Base-by-base conservation (phyloP, 2,113 vertebrate species). In the Neopipo cinnamomea region DNA sequence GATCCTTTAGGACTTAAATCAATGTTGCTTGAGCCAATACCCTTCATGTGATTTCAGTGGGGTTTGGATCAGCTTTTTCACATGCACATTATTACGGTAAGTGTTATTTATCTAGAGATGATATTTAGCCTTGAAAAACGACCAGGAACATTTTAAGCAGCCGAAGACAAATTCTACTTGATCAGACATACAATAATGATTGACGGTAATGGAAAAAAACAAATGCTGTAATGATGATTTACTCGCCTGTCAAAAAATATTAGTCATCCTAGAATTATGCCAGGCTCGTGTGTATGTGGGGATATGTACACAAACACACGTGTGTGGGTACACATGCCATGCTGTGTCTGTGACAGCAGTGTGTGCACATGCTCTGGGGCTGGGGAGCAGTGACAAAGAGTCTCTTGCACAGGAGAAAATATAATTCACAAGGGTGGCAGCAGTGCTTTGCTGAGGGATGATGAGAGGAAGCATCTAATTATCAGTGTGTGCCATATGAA, bases 181-280 rank as follows among this genome's bases (percentile, higher is more conserved):
- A 94, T 94, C 92, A 91, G 61, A 81, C 53, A 75, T 49, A 84
- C 73, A 87, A 79, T 85, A 94, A 75, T 89, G 96, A 96, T 89
- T 92, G 96, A 97, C 85, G 91, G 80, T 91, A 96, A 95, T 70
- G 80, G 88, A 56, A 93, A 91, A 94, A 96, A 96, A 78, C 93
- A 94, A 96, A 94, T 86, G 76, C 66, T 85, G 16, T 95, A 77
- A 89, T 5, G 65, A 91, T 94, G 91, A 96, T 96, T 95, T 96
- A 91, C 95, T 93, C 6, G n/a, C 76, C 76, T 96, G 95, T 95
- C 95, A 95, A 62, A 81, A 88, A 94, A 94, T 78, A 92, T 93
- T 53, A 96, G 93, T 75, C 79, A 86, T 85, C 83, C 73, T 14
- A 85, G 86, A 82, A 65, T 24, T 72, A 4, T 20, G 35, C 65